These are phyloP conservation scores for Loriculus beryllinus DNA, from an alignment of 2,797 vertebrate genomes.

Conservation along the genomic window DNA sequence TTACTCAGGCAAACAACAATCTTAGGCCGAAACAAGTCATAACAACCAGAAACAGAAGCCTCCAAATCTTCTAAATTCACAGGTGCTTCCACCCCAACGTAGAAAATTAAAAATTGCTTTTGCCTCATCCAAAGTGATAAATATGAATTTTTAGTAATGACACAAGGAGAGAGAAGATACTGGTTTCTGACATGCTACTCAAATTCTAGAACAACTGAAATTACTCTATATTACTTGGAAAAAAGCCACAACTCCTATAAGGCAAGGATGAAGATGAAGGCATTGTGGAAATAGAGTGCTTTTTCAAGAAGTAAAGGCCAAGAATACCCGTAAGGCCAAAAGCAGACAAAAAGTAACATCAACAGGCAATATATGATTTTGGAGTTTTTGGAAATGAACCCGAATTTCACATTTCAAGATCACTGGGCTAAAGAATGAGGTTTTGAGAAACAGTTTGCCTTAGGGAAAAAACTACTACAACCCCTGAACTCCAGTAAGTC, in stretches of 20 bases:
- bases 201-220: neutral
- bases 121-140: neutral
- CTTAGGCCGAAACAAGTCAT: neutral
- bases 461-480: neutral
- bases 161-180: neutral
- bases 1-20: neutral
- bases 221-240: neutral
- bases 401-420: neutral
- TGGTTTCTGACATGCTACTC: neutral
- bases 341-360: neutral
- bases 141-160: neutral
- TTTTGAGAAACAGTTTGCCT: neutral
- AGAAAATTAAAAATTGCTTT: neutral
- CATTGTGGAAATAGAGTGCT: neutral
- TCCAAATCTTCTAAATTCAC: neutral
- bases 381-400: neutral
- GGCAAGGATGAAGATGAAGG: slow-evolving; percentile 32
- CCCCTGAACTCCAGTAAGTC: neutral
- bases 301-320: neutral
- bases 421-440: neutral
- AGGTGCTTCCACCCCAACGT: neutral
- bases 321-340: neutral
- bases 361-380: neutral
- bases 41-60: neutral
- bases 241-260: neutral